These are phyloP conservation scores for Bombus turneri DNA, from an alignment of 1,140 invertebrate genomes.

Conservation along the genomic window DNA sequence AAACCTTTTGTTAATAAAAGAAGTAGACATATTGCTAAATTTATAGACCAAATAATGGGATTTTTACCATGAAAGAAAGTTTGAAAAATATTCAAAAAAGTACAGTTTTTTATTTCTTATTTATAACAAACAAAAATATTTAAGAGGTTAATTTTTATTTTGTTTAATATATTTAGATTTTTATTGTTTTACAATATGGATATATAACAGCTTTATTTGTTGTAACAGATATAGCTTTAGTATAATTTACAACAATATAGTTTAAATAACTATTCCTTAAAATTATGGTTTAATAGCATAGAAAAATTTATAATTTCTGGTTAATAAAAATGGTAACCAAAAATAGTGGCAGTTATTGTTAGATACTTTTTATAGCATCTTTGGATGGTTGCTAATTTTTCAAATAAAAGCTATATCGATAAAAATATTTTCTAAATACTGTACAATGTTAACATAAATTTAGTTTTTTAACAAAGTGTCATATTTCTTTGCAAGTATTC, in stretches of 20 bases:
- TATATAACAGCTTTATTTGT: conserved; percentile 61
- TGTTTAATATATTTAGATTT: conserved; percentile 62
- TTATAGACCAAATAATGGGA: conserved; percentile 85
- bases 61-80: conserved; percentile 68
- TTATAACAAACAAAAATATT: conserved; percentile 38
- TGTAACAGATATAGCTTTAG: conserved; percentile 77
- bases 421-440: conserved; percentile 65
- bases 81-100: background rate
- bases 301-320: conserved; percentile 62
- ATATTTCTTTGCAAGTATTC: conserved; percentile 1
- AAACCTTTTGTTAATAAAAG: conserved; percentile 84
- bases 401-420: conserved; percentile 64
- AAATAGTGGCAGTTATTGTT: conserved; percentile 56
- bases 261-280: conserved; percentile 72
- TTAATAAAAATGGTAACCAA: conserved; percentile 39
- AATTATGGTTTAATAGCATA: conserved; percentile 69
- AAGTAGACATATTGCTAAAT: conserved; percentile 83
- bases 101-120: conserved; percentile 13
- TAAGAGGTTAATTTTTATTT: conserved; percentile 23
- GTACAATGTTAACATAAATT: conserved; percentile 60
- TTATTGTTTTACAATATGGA: conserved; percentile 61
- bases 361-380: conserved; percentile 46
- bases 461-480: conserved; percentile 50
- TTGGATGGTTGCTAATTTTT: conserved; percentile 48
- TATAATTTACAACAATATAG: conserved; percentile 81